Evolutionary conservation across 2,888 invertebrate species (phyloP).

Genomic region (Drosophila rellima): DNA sequence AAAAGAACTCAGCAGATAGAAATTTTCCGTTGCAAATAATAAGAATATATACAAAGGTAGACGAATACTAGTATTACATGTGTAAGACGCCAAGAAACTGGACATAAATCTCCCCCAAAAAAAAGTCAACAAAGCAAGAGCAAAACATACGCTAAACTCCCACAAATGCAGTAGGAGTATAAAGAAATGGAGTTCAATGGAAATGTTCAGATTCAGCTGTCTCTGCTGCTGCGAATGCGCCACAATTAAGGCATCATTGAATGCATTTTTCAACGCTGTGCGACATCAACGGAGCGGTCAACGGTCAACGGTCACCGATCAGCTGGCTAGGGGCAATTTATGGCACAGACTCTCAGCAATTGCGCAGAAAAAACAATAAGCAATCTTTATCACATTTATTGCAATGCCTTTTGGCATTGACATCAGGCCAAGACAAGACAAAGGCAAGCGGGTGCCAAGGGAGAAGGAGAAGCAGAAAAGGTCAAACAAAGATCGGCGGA

Average conservation of each 20-base stretch:
- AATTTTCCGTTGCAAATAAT: too few relatives aligned
- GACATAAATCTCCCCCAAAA: slow-evolving; percentile 20
- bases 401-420: slow-evolving; percentile 68
- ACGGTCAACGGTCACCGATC: slow-evolving; percentile 40
- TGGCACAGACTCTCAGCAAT: slow-evolving; percentile 63
- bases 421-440: slow-evolving; percentile 62
- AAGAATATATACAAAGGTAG: background rate
- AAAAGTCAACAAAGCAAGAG: slow-evolving; percentile 33
- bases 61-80: slow-evolving; percentile 34
- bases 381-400: slow-evolving; percentile 79
- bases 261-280: slow-evolving; percentile 53
- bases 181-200: slow-evolving; percentile 37
- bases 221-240: slow-evolving; percentile 48
- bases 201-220: slow-evolving; percentile 71
- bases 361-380: slow-evolving; percentile 52
- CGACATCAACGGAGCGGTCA: slow-evolving; percentile 37
- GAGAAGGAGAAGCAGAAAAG: slow-evolving; percentile 56
- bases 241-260: slow-evolving; percentile 82
- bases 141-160: slow-evolving; percentile 59
- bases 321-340: slow-evolving; percentile 67
- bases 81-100: slow-evolving; percentile 29
- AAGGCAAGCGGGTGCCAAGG: slow-evolving; percentile 62
- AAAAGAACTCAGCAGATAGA: too few relatives aligned
- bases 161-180: slow-evolving; percentile 54
- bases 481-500: slow-evolving; percentile 67